Evolutionary conservation across 2,113 vertebrate genomes (phyloP), one percentile per base, ranked within the genome.

Genomic region (Pogona vitticeps): DNA sequence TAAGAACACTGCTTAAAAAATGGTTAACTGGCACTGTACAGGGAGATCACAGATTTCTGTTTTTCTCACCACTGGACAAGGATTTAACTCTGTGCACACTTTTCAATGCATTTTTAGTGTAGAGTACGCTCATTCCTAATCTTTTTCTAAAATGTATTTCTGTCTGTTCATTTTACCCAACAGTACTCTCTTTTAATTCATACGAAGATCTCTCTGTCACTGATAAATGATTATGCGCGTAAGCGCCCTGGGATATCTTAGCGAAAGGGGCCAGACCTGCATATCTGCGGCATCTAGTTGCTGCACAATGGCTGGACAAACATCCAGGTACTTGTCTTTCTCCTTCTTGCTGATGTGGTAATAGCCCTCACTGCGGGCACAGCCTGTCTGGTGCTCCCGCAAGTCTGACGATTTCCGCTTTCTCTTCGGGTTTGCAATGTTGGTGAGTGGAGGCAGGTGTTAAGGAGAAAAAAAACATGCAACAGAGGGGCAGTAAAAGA

Each of bases 311-410:
- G 97, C 98, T 0, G 98, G 97, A 90, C 98, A 97, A 91, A 98
- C 96, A 14, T 98, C 97, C 71, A 98, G 95, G 91, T 99, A 99
- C 18, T 98, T 97, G 59, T 98, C 98, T 91, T 99, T 99, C 90
- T 99, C 98, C 83, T 98, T 98, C 91, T 97, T 97, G 94, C 98
- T 99, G 95, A 99, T 98, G 92, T 97, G 97, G 82, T 98, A 99
- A 86, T 98, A 99, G 20, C 98, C 98, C 89, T 99, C 98, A 0
- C 98, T 98, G 75, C 98, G 97, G 52, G 98, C 98, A 0, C 97
- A 98, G 42, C 98, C 98, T 0, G 98, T 98, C 9, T 98, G 97
- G 58, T 98, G 98, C 90, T 98, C 96, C 1, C 98, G 97, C 33
- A 97, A 96, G 0, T 97, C 97, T 0, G 94, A 89, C 1, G 90